phyloP scores from a whole-genome alignment of 2,797 vertebrate genomes.

The Eptatretus atami region DNA sequence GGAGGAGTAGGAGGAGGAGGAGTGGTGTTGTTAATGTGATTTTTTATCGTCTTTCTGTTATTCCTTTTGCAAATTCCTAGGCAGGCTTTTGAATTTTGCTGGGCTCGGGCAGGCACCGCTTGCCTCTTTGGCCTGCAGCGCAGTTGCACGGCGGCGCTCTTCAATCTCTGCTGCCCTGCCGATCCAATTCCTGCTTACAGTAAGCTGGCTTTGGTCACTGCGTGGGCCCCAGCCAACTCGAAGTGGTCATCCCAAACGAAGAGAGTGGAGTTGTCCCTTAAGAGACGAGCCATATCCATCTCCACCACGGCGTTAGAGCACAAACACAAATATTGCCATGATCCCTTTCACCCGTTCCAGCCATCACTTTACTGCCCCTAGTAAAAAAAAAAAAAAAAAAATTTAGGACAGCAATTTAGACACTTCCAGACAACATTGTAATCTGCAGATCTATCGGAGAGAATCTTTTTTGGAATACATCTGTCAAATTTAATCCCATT shows the following conservation, averaged over 20 bases:
- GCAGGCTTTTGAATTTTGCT: slow-evolving; percentile 9
- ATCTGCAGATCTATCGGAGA: no score
- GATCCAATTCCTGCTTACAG: slow-evolving; percentile 92
- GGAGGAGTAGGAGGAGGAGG: slow-evolving; percentile 19
- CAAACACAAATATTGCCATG: no score
- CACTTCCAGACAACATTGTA: no score
- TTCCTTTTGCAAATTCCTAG: no score
- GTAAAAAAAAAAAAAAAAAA: no score
- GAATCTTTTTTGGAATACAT: no score
- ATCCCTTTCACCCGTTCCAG: no score
- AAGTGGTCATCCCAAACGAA: slow-evolving; percentile 92
- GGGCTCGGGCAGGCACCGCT: slow-evolving; percentile 29
- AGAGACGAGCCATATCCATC: slow-evolving; percentile 80
- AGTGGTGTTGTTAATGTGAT: slow-evolving; percentile 11
- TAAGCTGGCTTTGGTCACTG: slow-evolving; percentile 77
- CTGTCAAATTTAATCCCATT: no score
- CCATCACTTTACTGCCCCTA: no score
- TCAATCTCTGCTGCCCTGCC: slow-evolving; percentile 57
- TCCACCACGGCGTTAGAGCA: slow-evolving; percentile 19
- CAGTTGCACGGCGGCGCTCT: slow-evolving; percentile 59
- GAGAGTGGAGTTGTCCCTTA: slow-evolving; percentile 70
- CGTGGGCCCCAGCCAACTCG: slow-evolving; percentile 65
- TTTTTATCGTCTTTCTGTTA: no score
- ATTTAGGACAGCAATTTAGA: no score
- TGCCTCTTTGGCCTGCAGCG: slow-evolving; percentile 34